Percentiles rank a stretch among this genome's conserved stretches.
Evolutionary conservation across 2,113 vertebrate species (phyloP).

Genomic region (Cromileptes altivelis): DNA sequence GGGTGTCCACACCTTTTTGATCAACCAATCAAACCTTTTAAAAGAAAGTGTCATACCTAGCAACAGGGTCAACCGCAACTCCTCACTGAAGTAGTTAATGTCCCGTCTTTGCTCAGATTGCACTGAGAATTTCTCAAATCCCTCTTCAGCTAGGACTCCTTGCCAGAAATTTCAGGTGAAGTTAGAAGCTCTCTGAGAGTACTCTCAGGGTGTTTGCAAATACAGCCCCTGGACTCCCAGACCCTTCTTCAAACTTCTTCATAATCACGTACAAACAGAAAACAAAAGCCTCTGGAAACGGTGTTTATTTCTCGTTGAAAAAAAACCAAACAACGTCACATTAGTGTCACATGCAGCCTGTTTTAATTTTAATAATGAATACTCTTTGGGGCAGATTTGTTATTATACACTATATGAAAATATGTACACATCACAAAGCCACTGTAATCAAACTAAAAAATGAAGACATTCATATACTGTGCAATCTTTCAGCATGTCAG

Average conservation of each 20-base stretch:
- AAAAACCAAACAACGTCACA: not conserved
- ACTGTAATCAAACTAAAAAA: constrained; percentile 10
- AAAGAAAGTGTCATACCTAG: no score
- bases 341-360: not conserved
- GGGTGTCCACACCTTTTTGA: no score
- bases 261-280: not conserved
- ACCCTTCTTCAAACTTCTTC: not conserved
- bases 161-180: no score
- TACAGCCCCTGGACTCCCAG: no score
- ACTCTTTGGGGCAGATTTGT: not conserved
- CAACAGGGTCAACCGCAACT: no score
- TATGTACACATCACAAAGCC: not conserved
- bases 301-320: not conserved
- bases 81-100: no score
- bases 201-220: no score
- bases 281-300: not conserved
- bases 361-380: constrained; percentile 21
- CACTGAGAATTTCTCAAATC: no score
- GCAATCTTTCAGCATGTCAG: constrained; percentile 8
- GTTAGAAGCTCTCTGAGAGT: no score
- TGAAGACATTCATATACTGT: not conserved
- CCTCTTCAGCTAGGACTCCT: no score
- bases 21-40: no score
- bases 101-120: no score
- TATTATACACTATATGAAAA: not conserved